phyloP scores from a whole-genome alignment of 1,140 invertebrate genomes.

The Drosophila suzukii region DNA sequence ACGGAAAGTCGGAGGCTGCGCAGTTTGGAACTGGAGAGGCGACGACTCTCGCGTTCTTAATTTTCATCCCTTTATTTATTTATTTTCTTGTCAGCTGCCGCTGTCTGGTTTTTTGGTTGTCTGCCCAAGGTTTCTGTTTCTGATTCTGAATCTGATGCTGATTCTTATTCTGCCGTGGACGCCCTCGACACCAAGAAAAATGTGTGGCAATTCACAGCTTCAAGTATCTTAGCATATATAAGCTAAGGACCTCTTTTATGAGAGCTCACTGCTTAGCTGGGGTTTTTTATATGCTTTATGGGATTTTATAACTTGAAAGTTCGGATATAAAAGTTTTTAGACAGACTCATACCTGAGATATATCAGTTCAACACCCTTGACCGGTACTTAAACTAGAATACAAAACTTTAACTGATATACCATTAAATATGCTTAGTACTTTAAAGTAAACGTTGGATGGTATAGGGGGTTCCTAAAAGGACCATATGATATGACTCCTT shows the following conservation, averaged over 20 bases:
- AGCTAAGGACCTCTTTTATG: no score
- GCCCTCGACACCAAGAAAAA: conserved; percentile 5
- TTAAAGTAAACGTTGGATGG: no score
- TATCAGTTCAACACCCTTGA: background rate
- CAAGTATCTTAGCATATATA: background rate
- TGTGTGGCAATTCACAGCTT: background rate
- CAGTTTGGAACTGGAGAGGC: conserved; percentile 18
- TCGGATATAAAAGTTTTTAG: background rate
- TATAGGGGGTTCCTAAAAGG: no score
- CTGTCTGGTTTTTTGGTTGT: conserved; percentile 19
- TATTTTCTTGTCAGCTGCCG: conserved; percentile 24
- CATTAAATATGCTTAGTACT: no score
- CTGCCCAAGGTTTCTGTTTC: conserved; percentile 8
- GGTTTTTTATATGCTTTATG: background rate
- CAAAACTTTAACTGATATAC: no score
- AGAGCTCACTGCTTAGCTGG: no score
- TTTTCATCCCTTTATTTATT: conserved; percentile 34
- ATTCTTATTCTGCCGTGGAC: conserved; percentile 1
- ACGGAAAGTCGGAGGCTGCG: conserved; percentile 29
- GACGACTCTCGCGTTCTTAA: conserved; percentile 25
- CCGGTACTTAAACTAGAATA: background rate
- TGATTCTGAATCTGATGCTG: background rate
- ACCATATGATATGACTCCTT: no score
- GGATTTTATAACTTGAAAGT: no score
- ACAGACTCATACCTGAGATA: background rate